Percentiles rank a stretch among this genome's conserved stretches.
Evolutionary conservation across 2,888 invertebrate genomes (phyloP).

Genomic region (Anthoptus insignis): DNA sequence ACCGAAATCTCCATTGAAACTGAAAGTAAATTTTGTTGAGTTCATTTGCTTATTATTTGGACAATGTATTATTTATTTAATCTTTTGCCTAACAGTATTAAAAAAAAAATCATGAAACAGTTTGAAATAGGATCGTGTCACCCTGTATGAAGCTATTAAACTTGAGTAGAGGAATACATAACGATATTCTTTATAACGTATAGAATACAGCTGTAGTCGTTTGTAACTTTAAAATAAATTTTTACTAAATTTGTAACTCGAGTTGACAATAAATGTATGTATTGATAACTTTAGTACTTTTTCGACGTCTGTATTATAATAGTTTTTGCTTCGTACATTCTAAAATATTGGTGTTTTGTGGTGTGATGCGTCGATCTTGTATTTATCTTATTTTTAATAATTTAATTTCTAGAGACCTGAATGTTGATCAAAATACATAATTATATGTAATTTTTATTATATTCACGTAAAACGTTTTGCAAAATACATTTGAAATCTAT

Average conservation of each 20-base stretch:
- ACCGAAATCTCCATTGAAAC: too few species aligned
- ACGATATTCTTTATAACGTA: neutral
- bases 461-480: too few species aligned
- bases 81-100: neutral
- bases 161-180: neutral
- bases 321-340: slow-evolving; percentile 16
- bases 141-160: slow-evolving; percentile 1
- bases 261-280: slow-evolving; percentile 27
- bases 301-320: slow-evolving; percentile 14
- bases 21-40: too few species aligned
- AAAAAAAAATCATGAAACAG: neutral
- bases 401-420: too few species aligned
- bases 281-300: slow-evolving; percentile 23
- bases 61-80: neutral
- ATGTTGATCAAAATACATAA: too few species aligned
- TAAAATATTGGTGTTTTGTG: neutral
- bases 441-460: too few species aligned
- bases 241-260: slow-evolving; percentile 12
- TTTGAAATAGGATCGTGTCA: too few species aligned
- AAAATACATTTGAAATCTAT: too few species aligned
- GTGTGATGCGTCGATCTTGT: neutral
- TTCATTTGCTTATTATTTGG: too few species aligned
- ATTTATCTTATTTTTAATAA: too few species aligned
- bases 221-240: slow-evolving; percentile 11
- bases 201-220: neutral